A percentile compares a stretch with the other conserved stretches of the same genome.
Conservation (phyloP, 2,113 vertebrate genomes). For the Callospermophilus lateralis region DNA sequence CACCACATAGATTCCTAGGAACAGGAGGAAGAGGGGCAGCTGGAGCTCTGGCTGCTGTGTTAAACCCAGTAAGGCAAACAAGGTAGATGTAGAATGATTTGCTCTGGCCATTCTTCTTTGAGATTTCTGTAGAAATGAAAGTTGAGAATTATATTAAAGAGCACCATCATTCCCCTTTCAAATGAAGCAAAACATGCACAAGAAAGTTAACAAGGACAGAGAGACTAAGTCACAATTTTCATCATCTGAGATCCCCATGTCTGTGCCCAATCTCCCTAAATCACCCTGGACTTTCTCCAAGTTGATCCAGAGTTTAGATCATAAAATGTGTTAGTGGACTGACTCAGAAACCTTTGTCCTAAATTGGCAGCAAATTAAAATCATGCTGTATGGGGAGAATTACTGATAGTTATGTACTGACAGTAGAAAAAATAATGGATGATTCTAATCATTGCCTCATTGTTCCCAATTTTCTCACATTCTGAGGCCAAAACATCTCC, state of each 20-base stretch:
- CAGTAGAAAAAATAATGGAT: not conserved
- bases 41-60: slow-evolving; percentile 10
- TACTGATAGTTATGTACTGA: not conserved
- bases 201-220: not conserved
- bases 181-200: not conserved
- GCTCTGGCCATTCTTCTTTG: not conserved
- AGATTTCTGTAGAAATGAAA: not conserved
- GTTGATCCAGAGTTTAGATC: not conserved
- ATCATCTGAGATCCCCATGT: not conserved
- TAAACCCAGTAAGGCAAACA: slow-evolving; percentile 44
- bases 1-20: slow-evolving; percentile 9
- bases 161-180: not conserved
- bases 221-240: not conserved
- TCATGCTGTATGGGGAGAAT: not conserved
- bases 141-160: not conserved
- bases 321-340: not conserved
- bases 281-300: not conserved
- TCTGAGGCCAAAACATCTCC: not conserved
- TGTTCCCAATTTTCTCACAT: not conserved
- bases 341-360: not conserved
- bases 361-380: not conserved
- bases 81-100: not conserved
- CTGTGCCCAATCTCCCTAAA: not conserved
- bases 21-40: slow-evolving; percentile 9
- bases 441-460: not conserved